Conservation (phyloP, 2,888 invertebrate species). For the Spodoptera exigua region DNA sequence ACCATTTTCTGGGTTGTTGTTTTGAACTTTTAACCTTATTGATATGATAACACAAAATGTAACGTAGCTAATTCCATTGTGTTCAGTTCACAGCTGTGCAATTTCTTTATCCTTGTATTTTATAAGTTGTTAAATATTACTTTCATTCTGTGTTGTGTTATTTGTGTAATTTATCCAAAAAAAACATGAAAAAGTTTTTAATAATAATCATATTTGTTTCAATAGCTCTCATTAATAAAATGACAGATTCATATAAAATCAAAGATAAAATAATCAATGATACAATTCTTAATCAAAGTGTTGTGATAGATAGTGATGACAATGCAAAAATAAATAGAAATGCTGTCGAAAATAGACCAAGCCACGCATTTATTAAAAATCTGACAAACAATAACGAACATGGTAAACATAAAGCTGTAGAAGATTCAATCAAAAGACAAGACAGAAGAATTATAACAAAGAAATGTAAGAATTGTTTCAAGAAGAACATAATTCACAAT, state of each 20-base stretch:
- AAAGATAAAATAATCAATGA: background rate
- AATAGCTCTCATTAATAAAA: background rate
- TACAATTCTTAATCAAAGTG: background rate
- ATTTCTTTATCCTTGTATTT: background rate
- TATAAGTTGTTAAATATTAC: background rate
- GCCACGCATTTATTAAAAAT: background rate
- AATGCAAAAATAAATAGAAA: background rate
- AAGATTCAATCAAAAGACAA: background rate
- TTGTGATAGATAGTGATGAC: background rate
- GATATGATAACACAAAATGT: constrained; percentile 10
- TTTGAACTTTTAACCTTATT: constrained; percentile 27
- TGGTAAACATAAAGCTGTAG: background rate
- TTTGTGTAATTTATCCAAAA: background rate
- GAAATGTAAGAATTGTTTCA: background rate
- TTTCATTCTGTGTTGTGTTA: background rate
- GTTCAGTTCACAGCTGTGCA: background rate
- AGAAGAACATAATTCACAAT: background rate
- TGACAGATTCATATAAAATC: constrained; percentile 1
- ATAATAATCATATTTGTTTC: constrained; percentile 10
- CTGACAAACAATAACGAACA: background rate
- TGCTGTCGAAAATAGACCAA: too few species aligned
- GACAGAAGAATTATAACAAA: background rate
- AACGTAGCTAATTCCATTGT: constrained; percentile 7
- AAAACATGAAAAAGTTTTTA: constrained; percentile 14
- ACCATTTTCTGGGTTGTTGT: constrained; percentile 15